A percentile compares a stretch with the other conserved stretches of the same genome.
These are phyloP conservation scores for Sebastes paucispinis DNA, from an alignment of 2,797 vertebrate genomes.

Conservation along the genomic window DNA sequence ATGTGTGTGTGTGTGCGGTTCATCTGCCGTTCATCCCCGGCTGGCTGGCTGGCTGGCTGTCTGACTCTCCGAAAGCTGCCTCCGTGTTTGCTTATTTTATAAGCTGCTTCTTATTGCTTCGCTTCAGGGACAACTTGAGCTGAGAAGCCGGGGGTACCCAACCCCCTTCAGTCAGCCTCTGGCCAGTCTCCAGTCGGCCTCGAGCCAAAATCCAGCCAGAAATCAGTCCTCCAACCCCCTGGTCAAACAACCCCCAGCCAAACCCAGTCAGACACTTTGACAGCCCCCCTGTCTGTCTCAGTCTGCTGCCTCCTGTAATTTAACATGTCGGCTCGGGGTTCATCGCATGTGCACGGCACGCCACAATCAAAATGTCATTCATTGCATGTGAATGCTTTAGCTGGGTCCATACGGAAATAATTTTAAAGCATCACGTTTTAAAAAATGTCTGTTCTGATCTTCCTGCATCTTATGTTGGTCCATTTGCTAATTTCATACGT, in stretches of 20 bases:
- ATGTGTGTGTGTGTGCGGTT: slow-evolving; percentile 42
- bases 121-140: slow-evolving; percentile 62
- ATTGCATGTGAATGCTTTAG: neutral
- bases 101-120: slow-evolving; percentile 76
- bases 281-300: slow-evolving; percentile 73
- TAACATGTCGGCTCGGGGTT: slow-evolving; percentile 70
- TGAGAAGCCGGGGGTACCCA: slow-evolving; percentile 46
- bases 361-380: slow-evolving; percentile 40
- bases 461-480: neutral
- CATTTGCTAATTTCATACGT: slow-evolving; percentile 32
- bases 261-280: slow-evolving; percentile 75
- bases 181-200: slow-evolving; percentile 63
- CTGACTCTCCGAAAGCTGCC: slow-evolving; percentile 38
- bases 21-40: slow-evolving; percentile 55
- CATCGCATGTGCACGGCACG: slow-evolving; percentile 42
- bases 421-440: neutral
- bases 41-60: slow-evolving; percentile 46
- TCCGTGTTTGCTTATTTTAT: slow-evolving; percentile 80
- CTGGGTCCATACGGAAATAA: neutral
- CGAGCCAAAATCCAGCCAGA: slow-evolving; percentile 69
- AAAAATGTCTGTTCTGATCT: neutral
- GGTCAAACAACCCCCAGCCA: slow-evolving; percentile 72
- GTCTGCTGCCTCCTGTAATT: slow-evolving; percentile 80
- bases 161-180: slow-evolving; percentile 55
- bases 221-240: slow-evolving; percentile 68